phyloP scores from a whole-genome alignment of 2,888 invertebrate species.

The Theodoxus fluviatilis region DNA sequence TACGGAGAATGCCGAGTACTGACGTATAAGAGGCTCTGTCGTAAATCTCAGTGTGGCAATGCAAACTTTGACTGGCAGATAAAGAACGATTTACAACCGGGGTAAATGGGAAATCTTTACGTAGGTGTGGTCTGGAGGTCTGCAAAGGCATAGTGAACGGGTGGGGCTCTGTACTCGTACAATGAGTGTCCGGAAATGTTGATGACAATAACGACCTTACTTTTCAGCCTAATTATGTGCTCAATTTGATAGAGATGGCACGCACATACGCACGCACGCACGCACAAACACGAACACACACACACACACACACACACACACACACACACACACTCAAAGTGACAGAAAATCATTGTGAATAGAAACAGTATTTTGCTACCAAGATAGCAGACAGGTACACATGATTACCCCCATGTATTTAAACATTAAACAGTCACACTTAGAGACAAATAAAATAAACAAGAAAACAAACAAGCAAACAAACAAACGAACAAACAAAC shows the following conservation, averaged over 20 bases:
- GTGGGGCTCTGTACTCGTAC: no score
- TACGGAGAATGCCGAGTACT: no score
- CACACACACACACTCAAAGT: not conserved
- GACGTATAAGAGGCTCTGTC: no score
- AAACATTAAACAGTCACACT: not conserved
- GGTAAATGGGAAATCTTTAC: no score
- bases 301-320: not conserved
- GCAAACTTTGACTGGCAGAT: no score
- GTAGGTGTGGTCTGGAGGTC: no score
- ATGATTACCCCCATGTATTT: not conserved
- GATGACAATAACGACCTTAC: no score
- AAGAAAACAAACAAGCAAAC: not conserved
- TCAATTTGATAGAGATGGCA: not conserved
- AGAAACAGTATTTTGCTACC: not conserved
- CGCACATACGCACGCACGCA: not conserved
- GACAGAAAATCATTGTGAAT: not conserved
- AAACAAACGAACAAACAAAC: slow-evolving; percentile 1
- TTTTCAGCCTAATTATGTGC: no score
- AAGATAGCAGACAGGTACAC: not conserved
- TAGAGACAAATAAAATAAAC: not conserved
- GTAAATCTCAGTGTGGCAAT: no score
- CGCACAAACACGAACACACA: slow-evolving; percentile 1
- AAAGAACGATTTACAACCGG: no score
- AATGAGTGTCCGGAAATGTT: no score
- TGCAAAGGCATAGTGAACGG: no score